phyloP scores from a whole-genome alignment of 2,797 vertebrate species.

The Taeniopygia guttata region DNA sequence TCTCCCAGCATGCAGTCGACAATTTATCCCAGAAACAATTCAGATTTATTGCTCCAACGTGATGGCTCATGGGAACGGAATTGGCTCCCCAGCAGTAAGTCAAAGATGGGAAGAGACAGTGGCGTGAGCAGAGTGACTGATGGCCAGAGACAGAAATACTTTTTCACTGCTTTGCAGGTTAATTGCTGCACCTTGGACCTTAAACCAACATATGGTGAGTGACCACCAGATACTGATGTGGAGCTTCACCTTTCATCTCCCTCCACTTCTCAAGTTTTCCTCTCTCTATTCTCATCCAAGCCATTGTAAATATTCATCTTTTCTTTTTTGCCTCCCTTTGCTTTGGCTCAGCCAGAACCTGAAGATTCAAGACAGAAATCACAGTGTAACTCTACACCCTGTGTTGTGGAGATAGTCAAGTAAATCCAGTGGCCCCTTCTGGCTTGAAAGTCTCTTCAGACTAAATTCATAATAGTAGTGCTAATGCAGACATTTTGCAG shows the following conservation, averaged over 20 bases:
- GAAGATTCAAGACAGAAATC: background rate
- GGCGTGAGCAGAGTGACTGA: background rate
- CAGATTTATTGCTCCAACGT: background rate
- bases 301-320: background rate
- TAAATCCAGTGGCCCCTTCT: background rate
- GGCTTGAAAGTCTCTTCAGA: background rate
- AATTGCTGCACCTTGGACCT: background rate
- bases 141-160: background rate
- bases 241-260: background rate
- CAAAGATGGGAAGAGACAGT: background rate
- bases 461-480: background rate
- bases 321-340: background rate
- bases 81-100: background rate
- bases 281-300: background rate
- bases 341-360: background rate
- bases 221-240: background rate
- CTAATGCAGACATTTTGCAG: background rate
- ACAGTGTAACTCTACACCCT: background rate
- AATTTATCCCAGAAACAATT: background rate
- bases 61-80: background rate
- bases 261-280: background rate
- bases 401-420: background rate
- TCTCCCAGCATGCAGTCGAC: background rate
- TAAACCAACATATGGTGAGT: background rate
- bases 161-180: background rate